phyloP scores from a whole-genome alignment of 2,797 vertebrate genomes.

The Sardinella longiceps region DNA sequence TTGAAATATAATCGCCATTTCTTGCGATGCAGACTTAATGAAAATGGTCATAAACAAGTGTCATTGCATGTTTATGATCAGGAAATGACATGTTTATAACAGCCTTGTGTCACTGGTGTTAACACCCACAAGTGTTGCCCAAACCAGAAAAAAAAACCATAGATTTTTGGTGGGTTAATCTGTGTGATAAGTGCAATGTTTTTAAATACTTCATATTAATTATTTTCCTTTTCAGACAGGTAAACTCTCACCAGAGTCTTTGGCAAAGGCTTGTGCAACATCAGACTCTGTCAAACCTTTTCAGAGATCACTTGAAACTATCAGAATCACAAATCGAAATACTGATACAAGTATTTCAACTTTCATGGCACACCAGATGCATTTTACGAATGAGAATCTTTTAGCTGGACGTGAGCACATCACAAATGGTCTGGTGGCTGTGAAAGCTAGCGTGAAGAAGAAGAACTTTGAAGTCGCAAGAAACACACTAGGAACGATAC shows the following conservation, averaged over 20 bases:
- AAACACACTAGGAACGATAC: conserved; percentile 19
- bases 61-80: no score
- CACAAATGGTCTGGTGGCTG: conserved; percentile 27
- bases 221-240: neutral
- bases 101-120: no score
- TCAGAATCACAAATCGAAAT: conserved; percentile 18
- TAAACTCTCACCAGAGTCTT: conserved; percentile 32
- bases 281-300: conserved; percentile 37
- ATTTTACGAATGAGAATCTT: conserved; percentile 49
- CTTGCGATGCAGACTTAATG: no score
- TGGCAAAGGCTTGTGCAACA: conserved; percentile 37
- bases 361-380: no score
- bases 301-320: conserved; percentile 28
- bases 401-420: conserved; percentile 34
- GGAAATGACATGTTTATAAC: no score
- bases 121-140: no score
- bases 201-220: neutral
- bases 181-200: no score
- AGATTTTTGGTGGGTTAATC: no score
- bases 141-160: no score
- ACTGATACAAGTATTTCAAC: no score
- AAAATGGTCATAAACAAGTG: no score
- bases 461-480: conserved; percentile 24
- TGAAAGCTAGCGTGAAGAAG: conserved; percentile 27
- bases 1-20: no score